Evolutionary conservation across 2,797 vertebrate species (phyloP), one percentile per base, ranked within the genome.

Genomic region (Cirrhinus mrigala): DNA sequence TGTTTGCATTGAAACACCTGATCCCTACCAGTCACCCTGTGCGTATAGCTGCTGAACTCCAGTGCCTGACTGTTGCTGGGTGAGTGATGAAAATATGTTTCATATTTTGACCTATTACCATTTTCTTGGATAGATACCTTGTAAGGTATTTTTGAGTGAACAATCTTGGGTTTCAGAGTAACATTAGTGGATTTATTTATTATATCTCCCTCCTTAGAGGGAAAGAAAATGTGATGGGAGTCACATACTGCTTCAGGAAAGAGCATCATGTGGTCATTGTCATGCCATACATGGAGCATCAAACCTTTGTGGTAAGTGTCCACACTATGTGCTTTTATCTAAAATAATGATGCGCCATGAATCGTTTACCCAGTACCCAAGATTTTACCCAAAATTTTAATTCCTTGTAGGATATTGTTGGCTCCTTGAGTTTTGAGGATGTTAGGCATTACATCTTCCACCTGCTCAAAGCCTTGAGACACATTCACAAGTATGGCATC

Each of bases 221-320:
- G 80, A 96, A 94, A 91, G 98, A 99, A 86, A 98, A 98, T 40
- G 98, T 99, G 87, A 99, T 99, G 94, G 98, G 97, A 88, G 97
- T 97, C 87, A 97, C 97, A 3, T 99, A 97, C 86, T 99, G 98
- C 94, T 98, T 98, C 91, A 96, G 98, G 91, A 98, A 97, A 82
- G 97, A 98, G 33, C 97, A 99, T 88, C 97, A 99, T 0, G 97
- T 98, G 86, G 97, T 99, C 91, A 98, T 99, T 87, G 96, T 98
- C 80, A 99, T 99, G 98, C 98, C 98, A 0, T 99, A 98, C 89
- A 93, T 99, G 94, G 97, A 98, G 85, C 98, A 99, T 84, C 96
- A 98, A 90, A 93, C 97, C 37, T 97, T 99, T 92, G 92, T 97
- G 94, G 98, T 99, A 93, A 91, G 96, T 94, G 22, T 29, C 22